A percentile compares a stretch with the other conserved stretches of the same genome.
These are phyloP conservation scores for Plecotus auritus DNA, from an alignment of 2,113 vertebrate species.

Conservation along the genomic window DNA sequence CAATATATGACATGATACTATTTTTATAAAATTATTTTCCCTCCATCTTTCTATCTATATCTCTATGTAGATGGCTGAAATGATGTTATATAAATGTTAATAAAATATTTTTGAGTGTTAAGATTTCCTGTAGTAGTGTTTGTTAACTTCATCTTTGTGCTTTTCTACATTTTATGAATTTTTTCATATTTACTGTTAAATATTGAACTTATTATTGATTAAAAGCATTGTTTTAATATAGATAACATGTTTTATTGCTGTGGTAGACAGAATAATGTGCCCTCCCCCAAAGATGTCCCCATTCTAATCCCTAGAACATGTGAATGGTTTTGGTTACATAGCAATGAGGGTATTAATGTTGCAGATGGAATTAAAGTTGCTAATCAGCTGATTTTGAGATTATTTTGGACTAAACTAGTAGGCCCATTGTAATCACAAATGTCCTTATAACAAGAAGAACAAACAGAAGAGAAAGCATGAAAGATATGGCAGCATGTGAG, in stretches of 20 bases:
- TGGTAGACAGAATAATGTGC: not conserved
- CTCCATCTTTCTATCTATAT: too few relatives aligned
- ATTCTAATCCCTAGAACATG: not conserved
- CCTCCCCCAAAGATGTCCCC: not conserved
- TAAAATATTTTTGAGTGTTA: not conserved
- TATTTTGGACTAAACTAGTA: not conserved
- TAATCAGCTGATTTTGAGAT: not conserved
- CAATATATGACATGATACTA: too few relatives aligned
- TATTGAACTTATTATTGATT: not conserved
- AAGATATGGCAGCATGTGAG: not conserved
- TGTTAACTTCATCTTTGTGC: not conserved
- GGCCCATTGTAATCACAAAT: not conserved
- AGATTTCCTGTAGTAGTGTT: not conserved
- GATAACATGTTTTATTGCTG: not conserved
- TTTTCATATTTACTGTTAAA: not conserved
- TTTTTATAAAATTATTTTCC: too few relatives aligned
- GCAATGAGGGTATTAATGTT: not conserved
- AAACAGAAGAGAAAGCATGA: not conserved
- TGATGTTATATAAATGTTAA: conserved; percentile 8
- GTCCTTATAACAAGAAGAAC: not conserved
- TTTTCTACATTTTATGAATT: not conserved
- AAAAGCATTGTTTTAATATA: not conserved
- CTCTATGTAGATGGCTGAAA: too few relatives aligned
- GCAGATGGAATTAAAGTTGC: not conserved
- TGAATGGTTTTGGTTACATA: not conserved